Conservation (phyloP, 1,140 invertebrate species). For the Polypedilum vanderplanki region DNA sequence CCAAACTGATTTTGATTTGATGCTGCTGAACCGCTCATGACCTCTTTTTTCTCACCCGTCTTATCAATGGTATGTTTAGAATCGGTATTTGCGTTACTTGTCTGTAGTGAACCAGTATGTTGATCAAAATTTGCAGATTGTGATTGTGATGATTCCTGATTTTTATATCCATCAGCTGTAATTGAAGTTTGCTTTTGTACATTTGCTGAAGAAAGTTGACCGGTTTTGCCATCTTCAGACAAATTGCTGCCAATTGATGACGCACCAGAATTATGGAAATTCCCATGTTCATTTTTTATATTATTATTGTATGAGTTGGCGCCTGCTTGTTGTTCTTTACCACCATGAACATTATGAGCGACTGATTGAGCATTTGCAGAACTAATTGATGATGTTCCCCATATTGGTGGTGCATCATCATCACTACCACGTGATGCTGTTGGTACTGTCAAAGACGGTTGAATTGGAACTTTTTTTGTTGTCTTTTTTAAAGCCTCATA, state of each 20-base stretch:
- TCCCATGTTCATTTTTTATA: conserved; percentile 34
- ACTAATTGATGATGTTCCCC: neutral
- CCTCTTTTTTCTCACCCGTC: neutral
- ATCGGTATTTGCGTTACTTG: conserved; percentile 35
- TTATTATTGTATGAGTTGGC: conserved; percentile 38
- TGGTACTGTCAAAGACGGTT: neutral
- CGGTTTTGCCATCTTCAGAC: conserved; percentile 38
- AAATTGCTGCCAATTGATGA: conserved; percentile 41
- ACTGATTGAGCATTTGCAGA: conserved; percentile 35
- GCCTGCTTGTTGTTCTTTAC: conserved; percentile 39
- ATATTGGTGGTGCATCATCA: neutral
- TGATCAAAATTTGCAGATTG: conserved; percentile 38
- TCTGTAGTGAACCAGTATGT: conserved; percentile 37
- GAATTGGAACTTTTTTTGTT: neutral
- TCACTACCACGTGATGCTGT: neutral
- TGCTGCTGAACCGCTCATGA: neutral
- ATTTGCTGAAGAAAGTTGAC: conserved; percentile 41
- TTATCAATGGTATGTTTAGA: neutral
- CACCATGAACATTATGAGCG: conserved; percentile 34
- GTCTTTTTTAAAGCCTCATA: neutral
- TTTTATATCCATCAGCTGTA: conserved; percentile 32
- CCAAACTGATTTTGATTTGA: conserved; percentile 1
- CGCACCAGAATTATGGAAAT: conserved; percentile 34
- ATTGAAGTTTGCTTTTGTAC: conserved; percentile 34
- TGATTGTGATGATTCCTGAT: conserved; percentile 37